Conservation (phyloP, 2,797 vertebrate species). For the Distichodus sexfasciatus region DNA sequence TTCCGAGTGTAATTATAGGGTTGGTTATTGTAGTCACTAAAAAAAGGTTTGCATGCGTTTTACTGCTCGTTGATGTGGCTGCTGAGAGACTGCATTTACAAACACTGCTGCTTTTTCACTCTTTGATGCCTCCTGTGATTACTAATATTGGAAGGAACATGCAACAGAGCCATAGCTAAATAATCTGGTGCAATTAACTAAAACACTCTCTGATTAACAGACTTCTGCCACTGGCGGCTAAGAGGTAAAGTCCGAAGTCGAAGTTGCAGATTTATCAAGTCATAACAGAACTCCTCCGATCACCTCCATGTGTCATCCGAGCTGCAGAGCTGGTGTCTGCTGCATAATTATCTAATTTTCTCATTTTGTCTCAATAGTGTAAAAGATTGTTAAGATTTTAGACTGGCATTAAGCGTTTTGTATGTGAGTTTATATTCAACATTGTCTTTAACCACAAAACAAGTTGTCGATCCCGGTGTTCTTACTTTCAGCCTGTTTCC, state of each 20-base stretch:
- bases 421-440: conserved; percentile 48
- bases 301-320: conserved; percentile 50
- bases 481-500: conserved; percentile 24
- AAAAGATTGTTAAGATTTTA: conserved; percentile 29
- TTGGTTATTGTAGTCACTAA: neutral
- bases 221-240: neutral
- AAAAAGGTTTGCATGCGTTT: neutral
- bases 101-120: too few relatives aligned
- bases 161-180: too few relatives aligned
- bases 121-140: too few relatives aligned
- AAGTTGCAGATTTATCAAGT: conserved; percentile 2
- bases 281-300: conserved; percentile 34
- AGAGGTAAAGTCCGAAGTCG: neutral
- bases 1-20: neutral
- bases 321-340: neutral
- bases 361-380: conserved; percentile 19
- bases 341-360: conserved; percentile 23
- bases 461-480: conserved; percentile 51
- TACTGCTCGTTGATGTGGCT: conserved; percentile 4
- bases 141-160: too few relatives aligned
- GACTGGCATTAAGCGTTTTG: conserved; percentile 27
- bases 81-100: neutral
- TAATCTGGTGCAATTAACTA: too few relatives aligned
- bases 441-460: conserved; percentile 54
- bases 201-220: neutral